phyloP scores from a whole-genome alignment of 1,140 invertebrate species.

The Parasteatoda tepidariorum region DNA sequence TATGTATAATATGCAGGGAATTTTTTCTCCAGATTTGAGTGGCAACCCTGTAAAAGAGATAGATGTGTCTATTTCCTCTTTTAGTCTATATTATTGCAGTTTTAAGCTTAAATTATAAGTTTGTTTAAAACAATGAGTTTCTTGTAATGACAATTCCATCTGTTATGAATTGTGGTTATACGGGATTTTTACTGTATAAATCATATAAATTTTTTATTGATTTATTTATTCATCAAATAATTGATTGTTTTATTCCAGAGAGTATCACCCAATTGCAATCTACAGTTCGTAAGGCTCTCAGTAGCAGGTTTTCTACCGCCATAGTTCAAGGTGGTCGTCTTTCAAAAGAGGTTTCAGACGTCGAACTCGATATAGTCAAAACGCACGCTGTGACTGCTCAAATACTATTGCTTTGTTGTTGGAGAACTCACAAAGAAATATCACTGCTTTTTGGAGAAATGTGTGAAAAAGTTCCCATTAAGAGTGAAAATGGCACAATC shows the following conservation, averaged over 20 bases:
- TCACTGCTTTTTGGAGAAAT: conserved; percentile 75
- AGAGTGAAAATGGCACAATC: neutral
- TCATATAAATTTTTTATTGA: too few species aligned
- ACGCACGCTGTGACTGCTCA: conserved; percentile 76
- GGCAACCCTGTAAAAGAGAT: too few species aligned
- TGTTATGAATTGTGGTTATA: too few species aligned
- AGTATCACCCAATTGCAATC: conserved; percentile 61
- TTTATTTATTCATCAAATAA: neutral
- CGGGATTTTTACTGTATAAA: too few species aligned
- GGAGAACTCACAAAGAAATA: conserved; percentile 83
- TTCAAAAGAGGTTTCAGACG: conserved; percentile 53
- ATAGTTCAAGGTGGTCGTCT: neutral
- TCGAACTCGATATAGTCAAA: conserved; percentile 63
- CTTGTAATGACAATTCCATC: too few species aligned
- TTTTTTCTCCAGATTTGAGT: too few species aligned
- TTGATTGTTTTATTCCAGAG: conserved; percentile 22
- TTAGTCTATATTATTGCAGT: too few species aligned
- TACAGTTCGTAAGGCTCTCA: conserved; percentile 42
- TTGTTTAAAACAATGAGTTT: too few species aligned
- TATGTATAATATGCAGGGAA: too few species aligned
- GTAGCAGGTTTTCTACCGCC: conserved; percentile 14
- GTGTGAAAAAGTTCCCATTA: conserved; percentile 63
- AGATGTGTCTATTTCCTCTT: too few species aligned
- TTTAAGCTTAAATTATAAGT: too few species aligned
- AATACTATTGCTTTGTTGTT: conserved; percentile 88